A percentile compares a stretch with the other conserved stretches of the same genome.
Evolutionary conservation across 2,113 vertebrate genomes (phyloP).

Genomic region (Oncorhynchus tshawytscha): DNA sequence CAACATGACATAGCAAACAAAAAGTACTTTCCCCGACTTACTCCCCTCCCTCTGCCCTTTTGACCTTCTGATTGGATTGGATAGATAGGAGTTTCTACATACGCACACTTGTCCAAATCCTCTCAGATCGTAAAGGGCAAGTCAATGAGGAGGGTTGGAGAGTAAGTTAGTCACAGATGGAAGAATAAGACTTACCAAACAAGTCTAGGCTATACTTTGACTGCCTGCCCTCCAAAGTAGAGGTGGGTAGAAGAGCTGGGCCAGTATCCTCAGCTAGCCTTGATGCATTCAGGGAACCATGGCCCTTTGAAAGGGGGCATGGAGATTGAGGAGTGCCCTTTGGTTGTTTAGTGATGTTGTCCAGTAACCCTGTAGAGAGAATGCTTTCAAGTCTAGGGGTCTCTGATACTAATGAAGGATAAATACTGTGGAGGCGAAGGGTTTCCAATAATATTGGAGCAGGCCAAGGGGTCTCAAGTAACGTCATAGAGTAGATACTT

Average conservation of each 20-base stretch:
- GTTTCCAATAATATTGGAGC: not conserved
- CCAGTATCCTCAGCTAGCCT: conserved; percentile 29
- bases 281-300: conserved; percentile 6
- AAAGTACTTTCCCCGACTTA: too few species aligned
- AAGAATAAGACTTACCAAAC: conserved; percentile 45
- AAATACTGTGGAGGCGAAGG: conserved; percentile 9
- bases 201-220: conserved; percentile 20
- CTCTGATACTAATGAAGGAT: conserved; percentile 7
- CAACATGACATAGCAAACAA: too few species aligned
- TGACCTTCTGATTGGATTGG: too few species aligned
- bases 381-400: conserved; percentile 11
- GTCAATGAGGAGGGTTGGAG: too few species aligned
- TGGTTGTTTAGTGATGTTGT: conserved; percentile 1
- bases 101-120: too few species aligned
- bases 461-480: not conserved
- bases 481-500: not conserved
- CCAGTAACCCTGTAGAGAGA: conserved; percentile 11
- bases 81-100: too few species aligned
- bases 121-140: too few species aligned
- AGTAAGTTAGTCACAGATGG: not conserved
- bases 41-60: too few species aligned
- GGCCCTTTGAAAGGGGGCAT: conserved; percentile 29
- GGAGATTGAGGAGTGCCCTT: conserved; percentile 45
- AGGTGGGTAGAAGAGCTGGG: conserved; percentile 30
- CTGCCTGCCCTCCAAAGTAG: not conserved